These are phyloP conservation scores for Musca domestica DNA, from an alignment of 1,140 invertebrate genomes.

Conservation along the genomic window DNA sequence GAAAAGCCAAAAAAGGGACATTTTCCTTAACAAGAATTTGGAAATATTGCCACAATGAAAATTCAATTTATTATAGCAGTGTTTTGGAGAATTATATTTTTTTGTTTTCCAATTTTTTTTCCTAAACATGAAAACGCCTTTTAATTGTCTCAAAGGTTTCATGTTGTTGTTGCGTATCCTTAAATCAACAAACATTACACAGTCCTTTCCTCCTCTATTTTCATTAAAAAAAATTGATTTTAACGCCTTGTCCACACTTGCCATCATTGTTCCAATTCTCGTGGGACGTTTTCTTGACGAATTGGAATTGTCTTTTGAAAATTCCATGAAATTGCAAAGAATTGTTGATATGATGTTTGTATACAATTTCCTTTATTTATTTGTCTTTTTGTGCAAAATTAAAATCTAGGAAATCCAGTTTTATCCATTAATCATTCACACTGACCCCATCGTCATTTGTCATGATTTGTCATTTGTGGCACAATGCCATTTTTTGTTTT, in stretches of 20 bases:
- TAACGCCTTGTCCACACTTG: conserved; percentile 27
- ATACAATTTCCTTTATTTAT: background rate
- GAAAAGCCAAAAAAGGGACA: too few species aligned
- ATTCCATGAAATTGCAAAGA: conserved; percentile 25
- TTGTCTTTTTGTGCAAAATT: background rate
- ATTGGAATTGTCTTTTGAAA: conserved; percentile 18
- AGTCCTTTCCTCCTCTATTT: conserved; percentile 1
- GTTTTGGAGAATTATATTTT: conserved; percentile 9
- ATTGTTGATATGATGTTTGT: conserved; percentile 2
- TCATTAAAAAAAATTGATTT: conserved; percentile 26
- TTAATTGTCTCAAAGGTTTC: conserved; percentile 19
- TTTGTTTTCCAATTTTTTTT: background rate
- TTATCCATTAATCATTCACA: conserved; percentile 11
- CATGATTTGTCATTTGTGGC: conserved; percentile 26
- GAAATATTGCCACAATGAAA: conserved; percentile 1
- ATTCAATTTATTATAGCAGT: conserved; percentile 7
- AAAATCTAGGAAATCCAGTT: background rate
- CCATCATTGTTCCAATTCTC: background rate
- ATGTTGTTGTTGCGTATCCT: conserved; percentile 6
- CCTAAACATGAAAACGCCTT: conserved; percentile 23
- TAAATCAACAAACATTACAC: conserved; percentile 13
- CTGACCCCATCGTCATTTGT: conserved; percentile 11
- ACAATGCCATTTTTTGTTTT: conserved; percentile 7
- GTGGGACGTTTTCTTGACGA: background rate
- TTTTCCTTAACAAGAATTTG: background rate